Conservation (phyloP, 2,888 invertebrate genomes). For the Matsumyia berberina region DNA sequence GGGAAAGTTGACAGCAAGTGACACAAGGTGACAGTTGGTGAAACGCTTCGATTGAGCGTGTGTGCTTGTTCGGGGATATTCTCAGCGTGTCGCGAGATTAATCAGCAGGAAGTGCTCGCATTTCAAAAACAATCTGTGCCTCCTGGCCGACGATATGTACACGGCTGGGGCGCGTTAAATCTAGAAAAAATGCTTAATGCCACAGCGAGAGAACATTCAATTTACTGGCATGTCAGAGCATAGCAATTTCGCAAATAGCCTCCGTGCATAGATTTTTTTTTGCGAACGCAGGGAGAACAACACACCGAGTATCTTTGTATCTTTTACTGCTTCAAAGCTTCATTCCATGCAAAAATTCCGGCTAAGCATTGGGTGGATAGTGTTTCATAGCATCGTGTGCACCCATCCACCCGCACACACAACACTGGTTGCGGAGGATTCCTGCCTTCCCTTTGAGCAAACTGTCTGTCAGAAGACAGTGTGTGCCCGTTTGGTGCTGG, state of each 20-base stretch:
- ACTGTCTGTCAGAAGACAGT: conserved; percentile 63
- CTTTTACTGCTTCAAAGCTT: conserved; percentile 49
- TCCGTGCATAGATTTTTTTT: conserved; percentile 71
- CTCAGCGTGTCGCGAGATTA: conserved; percentile 30
- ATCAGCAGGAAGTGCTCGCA: conserved; percentile 74
- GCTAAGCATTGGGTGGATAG: conserved; percentile 67
- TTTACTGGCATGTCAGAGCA: conserved; percentile 72
- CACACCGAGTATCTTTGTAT: conserved; percentile 54
- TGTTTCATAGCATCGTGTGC: conserved; percentile 55
- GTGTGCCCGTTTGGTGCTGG: conserved; percentile 5
- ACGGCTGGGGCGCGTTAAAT: conserved; percentile 52
- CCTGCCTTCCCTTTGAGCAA: conserved; percentile 60
- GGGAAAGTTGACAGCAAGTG: conserved; percentile 65
- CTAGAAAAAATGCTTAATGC: conserved; percentile 63
- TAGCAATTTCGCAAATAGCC: conserved; percentile 74
- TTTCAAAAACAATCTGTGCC: conserved; percentile 62
- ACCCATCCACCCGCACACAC: conserved; percentile 70
- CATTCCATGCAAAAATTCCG: conserved; percentile 59
- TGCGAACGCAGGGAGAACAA: conserved; percentile 12
- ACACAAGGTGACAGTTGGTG: conserved; percentile 74
- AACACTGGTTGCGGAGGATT: conserved; percentile 40
- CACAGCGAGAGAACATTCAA: conserved; percentile 71
- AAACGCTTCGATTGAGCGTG: conserved; percentile 68
- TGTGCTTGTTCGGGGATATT: too few relatives aligned
- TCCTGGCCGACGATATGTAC: conserved; percentile 45